phyloP scores from a whole-genome alignment of 2,888 invertebrate genomes.

The Mesochorus sp. region DNA sequence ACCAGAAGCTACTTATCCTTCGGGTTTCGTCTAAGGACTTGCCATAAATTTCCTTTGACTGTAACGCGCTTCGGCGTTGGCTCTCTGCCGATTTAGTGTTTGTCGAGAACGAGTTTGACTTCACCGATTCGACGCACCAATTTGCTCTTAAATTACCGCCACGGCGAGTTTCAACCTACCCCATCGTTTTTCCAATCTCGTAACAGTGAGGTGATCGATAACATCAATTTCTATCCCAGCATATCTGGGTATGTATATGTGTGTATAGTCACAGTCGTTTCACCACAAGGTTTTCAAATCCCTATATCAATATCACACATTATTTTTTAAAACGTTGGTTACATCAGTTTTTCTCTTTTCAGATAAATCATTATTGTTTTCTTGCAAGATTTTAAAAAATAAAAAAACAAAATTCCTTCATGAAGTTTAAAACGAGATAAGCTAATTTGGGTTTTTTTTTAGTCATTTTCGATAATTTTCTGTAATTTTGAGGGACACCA shows the following conservation, averaged over 20 bases:
- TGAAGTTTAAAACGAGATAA: too few species aligned
- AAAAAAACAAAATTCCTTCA: too few species aligned
- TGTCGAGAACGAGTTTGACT: slow-evolving; percentile 49
- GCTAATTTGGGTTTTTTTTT: too few species aligned
- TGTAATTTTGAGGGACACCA: slow-evolving; percentile 22
- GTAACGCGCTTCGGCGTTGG: slow-evolving; percentile 56
- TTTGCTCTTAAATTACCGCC: slow-evolving; percentile 65
- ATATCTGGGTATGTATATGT: too few species aligned
- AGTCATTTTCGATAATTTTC: too few species aligned
- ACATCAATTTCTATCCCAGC: slow-evolving; percentile 54
- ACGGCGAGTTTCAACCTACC: slow-evolving; percentile 43
- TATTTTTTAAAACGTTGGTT: too few species aligned
- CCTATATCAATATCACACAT: too few species aligned
- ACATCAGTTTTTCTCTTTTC: too few species aligned
- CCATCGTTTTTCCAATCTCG: slow-evolving; percentile 60
- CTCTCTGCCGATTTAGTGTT: slow-evolving; percentile 15
- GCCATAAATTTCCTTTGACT: slow-evolving; percentile 72
- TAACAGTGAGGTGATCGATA: slow-evolving; percentile 61
- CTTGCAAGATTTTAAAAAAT: too few species aligned
- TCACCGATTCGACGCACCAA: slow-evolving; percentile 48
- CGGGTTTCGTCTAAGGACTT: slow-evolving; percentile 63
- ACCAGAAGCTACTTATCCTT: slow-evolving; percentile 74
- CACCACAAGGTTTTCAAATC: too few species aligned
- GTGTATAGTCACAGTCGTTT: too few species aligned
- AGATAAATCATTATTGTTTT: too few species aligned